Base-by-base conservation (phyloP, 2,888 invertebrate species). In the Bruchidius siliquastri region DNA sequence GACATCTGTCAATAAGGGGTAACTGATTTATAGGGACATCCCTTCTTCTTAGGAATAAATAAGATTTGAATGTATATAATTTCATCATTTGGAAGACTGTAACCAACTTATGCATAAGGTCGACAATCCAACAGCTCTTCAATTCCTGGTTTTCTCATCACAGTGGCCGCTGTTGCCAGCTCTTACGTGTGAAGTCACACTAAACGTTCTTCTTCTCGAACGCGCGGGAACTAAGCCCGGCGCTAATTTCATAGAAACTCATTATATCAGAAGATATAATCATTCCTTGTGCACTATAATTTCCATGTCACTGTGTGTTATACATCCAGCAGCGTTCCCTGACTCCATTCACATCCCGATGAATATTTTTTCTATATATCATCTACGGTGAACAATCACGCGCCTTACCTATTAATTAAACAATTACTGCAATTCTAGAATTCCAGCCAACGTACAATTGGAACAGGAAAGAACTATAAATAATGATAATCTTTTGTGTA, bases 391-490 rank as follows among this genome's bases (percentile, higher is more conserved):
- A 49, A 49, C 49, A 49, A 49, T 49, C 49, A 49, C 49, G 49
- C 49, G 49, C 49, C 49, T 49, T 13, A 49, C 49, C 49, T 49
- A 49, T 49, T 49, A 49, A 49, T 49, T 49, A 49, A 49, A 49
- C 49, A 49, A 49, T 49, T 49, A 49, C 49, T 13, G 49, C 49
- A 49, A 49, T 49, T 49, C 49, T 49, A 49, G 49, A 49, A 49
- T 49, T 49, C 49, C 49, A 49, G 49, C 49, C 49, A 49, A 49
- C 49, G 49, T 49, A 49, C 49, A 49, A 49, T 49, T 49, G 49
- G 49, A 49, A 49, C 49, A 49, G 49, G 49, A 49, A 68, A 68
- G 21, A 68, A 68, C 68, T 21, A 68, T 68, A 68, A 68, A 21
- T 21, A 68, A 68, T 68, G 22, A 68, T 22, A 21, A 22, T 68